These are phyloP conservation scores for Chiloscyllium punctatum DNA, from an alignment of 2,797 vertebrate species.

Conservation along the genomic window DNA sequence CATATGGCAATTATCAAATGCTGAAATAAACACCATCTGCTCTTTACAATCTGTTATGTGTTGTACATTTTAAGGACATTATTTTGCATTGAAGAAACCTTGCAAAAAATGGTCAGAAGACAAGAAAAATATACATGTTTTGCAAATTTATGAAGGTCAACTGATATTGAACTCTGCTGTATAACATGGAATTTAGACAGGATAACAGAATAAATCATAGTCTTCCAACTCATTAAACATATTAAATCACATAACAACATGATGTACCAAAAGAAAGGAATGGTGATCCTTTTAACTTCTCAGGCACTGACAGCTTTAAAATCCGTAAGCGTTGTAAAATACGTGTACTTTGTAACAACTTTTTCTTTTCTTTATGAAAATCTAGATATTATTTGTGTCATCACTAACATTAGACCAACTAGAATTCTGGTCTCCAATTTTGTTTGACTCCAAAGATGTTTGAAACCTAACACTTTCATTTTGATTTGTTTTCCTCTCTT, in stretches of 20 bases:
- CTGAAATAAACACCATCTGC: background rate
- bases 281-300: background rate
- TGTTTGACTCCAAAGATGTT: background rate
- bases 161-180: background rate
- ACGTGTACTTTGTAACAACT: background rate
- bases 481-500: background rate
- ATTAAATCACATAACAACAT: background rate
- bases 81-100: background rate
- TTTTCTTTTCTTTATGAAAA: background rate
- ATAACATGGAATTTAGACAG: background rate
- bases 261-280: background rate
- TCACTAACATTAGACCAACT: background rate
- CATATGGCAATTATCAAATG: background rate
- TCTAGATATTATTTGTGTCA: background rate
- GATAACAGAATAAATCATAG: background rate
- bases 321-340: background rate
- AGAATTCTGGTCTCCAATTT: background rate
- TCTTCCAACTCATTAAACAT: background rate
- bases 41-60: background rate
- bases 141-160: background rate
- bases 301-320: background rate
- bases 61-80: background rate
- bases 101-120: background rate
- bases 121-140: background rate
- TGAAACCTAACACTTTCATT: background rate